Evolutionary conservation across 1,140 invertebrate genomes (phyloP).

Genomic region (Rhagoletis zephyria): DNA sequence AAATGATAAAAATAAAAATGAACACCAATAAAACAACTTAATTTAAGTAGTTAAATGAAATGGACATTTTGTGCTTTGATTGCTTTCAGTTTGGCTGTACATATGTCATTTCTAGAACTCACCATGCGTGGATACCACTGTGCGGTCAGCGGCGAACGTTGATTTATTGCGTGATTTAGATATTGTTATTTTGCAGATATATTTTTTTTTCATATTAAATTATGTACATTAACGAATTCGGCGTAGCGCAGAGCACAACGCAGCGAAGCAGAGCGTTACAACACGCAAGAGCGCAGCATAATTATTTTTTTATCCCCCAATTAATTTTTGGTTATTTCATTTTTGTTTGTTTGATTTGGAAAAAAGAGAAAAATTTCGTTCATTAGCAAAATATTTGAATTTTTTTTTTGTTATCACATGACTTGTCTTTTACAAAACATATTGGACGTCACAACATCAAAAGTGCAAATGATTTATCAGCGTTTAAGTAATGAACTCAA

Average conservation of each 20-base stretch:
- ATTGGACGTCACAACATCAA: background rate
- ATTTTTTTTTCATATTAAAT: conserved; percentile 8
- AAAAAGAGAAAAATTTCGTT: conserved; percentile 22
- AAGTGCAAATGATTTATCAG: background rate
- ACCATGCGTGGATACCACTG: conserved; percentile 73
- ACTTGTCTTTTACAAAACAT: background rate
- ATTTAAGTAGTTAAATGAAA: conserved; percentile 56
- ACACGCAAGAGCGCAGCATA: conserved; percentile 10
- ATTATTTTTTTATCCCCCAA: background rate
- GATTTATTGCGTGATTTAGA: conserved; percentile 24
- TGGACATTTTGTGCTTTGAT: background rate
- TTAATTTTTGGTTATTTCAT: background rate
- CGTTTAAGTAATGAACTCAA: no score
- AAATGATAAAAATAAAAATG: conserved; percentile 14
- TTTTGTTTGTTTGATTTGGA: no score
- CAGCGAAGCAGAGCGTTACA: no score
- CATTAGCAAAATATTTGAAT: conserved; percentile 19
- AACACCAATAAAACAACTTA: conserved; percentile 54
- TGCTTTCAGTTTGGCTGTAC: background rate
- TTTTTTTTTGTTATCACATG: background rate
- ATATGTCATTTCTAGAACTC: conserved; percentile 59
- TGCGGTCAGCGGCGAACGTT: conserved; percentile 1
- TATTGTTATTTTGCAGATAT: background rate
- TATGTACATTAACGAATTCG: background rate
- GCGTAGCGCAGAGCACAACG: no score